These are phyloP conservation scores for Drosophila bocki DNA, from an alignment of 1,140 invertebrate species.

Conservation along the genomic window DNA sequence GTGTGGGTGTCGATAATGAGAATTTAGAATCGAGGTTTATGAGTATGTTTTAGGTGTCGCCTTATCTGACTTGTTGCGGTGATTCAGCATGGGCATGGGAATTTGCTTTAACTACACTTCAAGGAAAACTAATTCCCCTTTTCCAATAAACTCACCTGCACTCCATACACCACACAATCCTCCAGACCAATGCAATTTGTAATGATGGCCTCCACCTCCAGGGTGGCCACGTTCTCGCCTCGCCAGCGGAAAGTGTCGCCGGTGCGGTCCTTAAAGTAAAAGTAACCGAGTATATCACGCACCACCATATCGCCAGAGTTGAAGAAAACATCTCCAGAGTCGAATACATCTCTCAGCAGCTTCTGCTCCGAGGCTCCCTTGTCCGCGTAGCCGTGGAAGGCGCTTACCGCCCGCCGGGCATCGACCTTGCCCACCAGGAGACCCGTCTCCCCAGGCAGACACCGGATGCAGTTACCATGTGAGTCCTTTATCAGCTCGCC, in stretches of 20 bases:
- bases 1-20: slow-evolving; percentile 10
- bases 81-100: slow-evolving; percentile 16
- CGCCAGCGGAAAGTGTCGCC: slow-evolving; percentile 98
- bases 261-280: slow-evolving; percentile 97
- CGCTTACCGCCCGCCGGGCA: slow-evolving; percentile 88
- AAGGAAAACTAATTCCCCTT: not conserved
- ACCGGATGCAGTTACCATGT: slow-evolving; percentile 92
- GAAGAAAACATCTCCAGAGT: slow-evolving; percentile 95
- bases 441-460: slow-evolving; percentile 90
- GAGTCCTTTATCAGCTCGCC: slow-evolving; percentile 91
- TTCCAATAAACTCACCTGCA: slow-evolving; percentile 89
- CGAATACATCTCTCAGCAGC: slow-evolving; percentile 94
- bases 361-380: slow-evolving; percentile 96
- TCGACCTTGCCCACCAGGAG: slow-evolving; percentile 93
- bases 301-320: slow-evolving; percentile 97
- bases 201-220: slow-evolving; percentile 97
- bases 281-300: slow-evolving; percentile 96
- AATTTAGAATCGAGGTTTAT: slow-evolving; percentile 8
- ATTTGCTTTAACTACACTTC: not conserved
- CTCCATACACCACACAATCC: slow-evolving; percentile 94
- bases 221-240: slow-evolving; percentile 98
- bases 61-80: slow-evolving; percentile 22
- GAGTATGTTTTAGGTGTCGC: slow-evolving; percentile 11
- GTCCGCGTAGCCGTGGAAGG: slow-evolving; percentile 95
- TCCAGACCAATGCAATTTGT: slow-evolving; percentile 91